These are phyloP conservation scores for Hapalemur alaotrensis DNA, from an alignment of 2,797 vertebrate species.

Conservation along the genomic window DNA sequence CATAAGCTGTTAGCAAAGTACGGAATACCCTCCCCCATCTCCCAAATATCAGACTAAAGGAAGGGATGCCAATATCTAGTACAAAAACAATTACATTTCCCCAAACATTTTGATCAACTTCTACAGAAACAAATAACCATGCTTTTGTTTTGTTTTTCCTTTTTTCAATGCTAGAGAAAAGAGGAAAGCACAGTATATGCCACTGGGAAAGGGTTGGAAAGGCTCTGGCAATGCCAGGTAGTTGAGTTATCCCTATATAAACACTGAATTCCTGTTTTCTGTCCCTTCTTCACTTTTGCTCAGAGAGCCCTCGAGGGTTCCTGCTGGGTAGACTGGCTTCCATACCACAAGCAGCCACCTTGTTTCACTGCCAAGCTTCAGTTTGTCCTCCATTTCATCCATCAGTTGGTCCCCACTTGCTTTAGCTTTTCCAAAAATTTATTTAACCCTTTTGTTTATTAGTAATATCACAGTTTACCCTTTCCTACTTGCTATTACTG, in stretches of 20 bases:
- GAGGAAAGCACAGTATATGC: neutral
- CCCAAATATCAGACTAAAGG: neutral
- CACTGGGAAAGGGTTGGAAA: neutral
- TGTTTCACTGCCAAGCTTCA: neutral
- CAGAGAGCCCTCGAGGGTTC: neutral
- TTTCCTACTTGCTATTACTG: neutral
- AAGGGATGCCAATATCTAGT: neutral
- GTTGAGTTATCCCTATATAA: neutral
- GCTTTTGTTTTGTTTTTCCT: neutral
- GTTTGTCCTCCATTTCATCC: neutral
- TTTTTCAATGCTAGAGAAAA: neutral
- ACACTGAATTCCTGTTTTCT: neutral
- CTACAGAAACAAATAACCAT: neutral
- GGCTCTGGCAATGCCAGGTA: neutral
- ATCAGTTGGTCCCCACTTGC: neutral
- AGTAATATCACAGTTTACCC: neutral
- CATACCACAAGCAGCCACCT: neutral
- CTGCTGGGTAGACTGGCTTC: neutral
- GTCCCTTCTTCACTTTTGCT: neutral
- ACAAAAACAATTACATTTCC: conserved; percentile 18
- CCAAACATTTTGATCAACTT: neutral
- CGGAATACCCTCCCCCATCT: neutral
- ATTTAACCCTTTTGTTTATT: neutral
- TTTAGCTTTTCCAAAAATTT: conserved; percentile 14
- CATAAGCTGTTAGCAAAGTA: neutral